Base-by-base conservation (phyloP, 2,888 invertebrate species). In the Rhamphomyia laevipes region DNA sequence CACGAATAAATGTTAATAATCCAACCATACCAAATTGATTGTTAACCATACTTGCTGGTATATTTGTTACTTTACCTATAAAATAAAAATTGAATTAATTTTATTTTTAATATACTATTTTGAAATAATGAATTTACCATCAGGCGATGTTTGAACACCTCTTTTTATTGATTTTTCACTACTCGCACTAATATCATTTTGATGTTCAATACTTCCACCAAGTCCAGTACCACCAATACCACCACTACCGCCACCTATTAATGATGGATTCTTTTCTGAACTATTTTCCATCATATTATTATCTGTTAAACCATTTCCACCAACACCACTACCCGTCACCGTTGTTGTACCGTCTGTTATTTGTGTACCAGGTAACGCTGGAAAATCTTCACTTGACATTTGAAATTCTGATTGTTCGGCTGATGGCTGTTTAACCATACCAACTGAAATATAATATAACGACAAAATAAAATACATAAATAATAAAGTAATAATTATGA, bases 11-110 rank as follows among this genome's bases (percentile, higher is more conserved):
- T 59, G 97, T 94, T 71, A 99, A 76, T 61, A 99, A 79, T 44
- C 99, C 99, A 58, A 97, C 95, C 77, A 99, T 97, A 61, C 99
- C 99, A 72, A 95, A 99, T 76, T 99, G 99, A 75, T 99, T 99
- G 62, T 88, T 90, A 58, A 99, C 92, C 97, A 99, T 99, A 67
- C 91, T 91, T 59, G 85, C 83, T 55, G 99, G 99, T 76, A 99
- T 97, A 75, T 96, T 95, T 70, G 95, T 91, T 64, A 99, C 94
- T 77, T 90, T 88, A 62, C 93, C 92, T 92, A 68, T 43, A 72
- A 67, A 49, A 50, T 48, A 33, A n/a, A 27, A 44, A 27, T 18
- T 45, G 45, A 46, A 21, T 43, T 16, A 33, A 43, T 12, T 42
- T n/a, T n/a, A n/a, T n/a, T n/a, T n/a, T n/a, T n/a, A n/a, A n/a